A percentile compares a stretch with the other conserved stretches of the same genome.
These are phyloP conservation scores for Odontamblyopus rebecca DNA, from an alignment of 2,797 vertebrate species.

Conservation along the genomic window DNA sequence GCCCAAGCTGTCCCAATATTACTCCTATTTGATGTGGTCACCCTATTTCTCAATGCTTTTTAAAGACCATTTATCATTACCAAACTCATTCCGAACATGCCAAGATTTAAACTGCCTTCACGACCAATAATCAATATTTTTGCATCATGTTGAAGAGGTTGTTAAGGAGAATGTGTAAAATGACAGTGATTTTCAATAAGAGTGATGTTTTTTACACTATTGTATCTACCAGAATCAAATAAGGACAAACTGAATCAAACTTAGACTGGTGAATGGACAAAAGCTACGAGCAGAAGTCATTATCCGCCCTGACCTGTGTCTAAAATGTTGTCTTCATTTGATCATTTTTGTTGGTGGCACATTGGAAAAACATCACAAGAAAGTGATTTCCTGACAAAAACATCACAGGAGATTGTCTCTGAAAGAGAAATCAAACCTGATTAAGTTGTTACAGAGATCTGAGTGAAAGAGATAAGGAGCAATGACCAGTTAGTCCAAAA, in stretches of 20 bases:
- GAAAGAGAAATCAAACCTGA: conserved; percentile 4
- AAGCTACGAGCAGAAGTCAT: neutral
- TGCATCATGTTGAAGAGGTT: neutral
- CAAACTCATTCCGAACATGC: neutral
- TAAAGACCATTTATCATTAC: too few species aligned
- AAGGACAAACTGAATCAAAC: neutral
- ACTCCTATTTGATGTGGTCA: too few species aligned
- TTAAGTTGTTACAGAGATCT: neutral
- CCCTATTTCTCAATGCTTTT: neutral
- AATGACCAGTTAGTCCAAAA: neutral
- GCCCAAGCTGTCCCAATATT: too few species aligned
- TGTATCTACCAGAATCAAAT: neutral
- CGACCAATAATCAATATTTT: neutral
- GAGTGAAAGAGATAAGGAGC: neutral
- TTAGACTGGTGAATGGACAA: neutral
- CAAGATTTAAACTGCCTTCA: neutral
- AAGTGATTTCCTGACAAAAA: conserved; percentile 1
- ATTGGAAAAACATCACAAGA: conserved; percentile 2
- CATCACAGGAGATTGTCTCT: neutral
- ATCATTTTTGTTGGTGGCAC: neutral
- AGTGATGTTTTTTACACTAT: too few species aligned
- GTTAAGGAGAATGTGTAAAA: too few species aligned
- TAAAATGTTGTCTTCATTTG: neutral
- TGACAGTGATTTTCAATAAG: too few species aligned
- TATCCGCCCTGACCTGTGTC: neutral